These are phyloP conservation scores for Hypomecis punctinalis DNA, from an alignment of 2,888 invertebrate genomes.

Conservation along the genomic window DNA sequence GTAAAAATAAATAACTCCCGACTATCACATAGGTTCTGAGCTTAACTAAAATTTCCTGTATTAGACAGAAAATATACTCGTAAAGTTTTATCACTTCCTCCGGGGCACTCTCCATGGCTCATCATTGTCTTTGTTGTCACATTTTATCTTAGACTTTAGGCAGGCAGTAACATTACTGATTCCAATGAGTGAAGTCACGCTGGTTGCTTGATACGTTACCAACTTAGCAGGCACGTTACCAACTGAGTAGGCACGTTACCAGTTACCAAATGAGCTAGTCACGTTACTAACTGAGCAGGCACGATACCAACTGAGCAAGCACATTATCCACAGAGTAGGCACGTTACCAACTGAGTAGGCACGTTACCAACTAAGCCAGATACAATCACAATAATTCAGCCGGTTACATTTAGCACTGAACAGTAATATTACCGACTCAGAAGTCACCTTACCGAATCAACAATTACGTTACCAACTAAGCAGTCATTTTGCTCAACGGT, in stretches of 20 bases:
- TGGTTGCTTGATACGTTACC: no score
- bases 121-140: background rate
- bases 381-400: no score
- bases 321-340: background rate
- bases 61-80: background rate
- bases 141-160: no score
- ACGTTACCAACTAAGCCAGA: background rate
- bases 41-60: conserved; percentile 1
- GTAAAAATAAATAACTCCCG: conserved; percentile 13
- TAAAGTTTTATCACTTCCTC: conserved; percentile 2
- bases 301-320: background rate
- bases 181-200: background rate
- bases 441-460: no score
- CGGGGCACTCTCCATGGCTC: background rate
- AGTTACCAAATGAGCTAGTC: background rate
- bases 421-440: background rate
- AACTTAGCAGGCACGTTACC: background rate
- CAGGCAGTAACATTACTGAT: background rate
- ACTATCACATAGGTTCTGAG: conserved; percentile 15
- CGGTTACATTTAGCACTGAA: no score
- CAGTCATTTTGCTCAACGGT: no score
- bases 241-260: no score
- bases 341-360: background rate
- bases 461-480: no score
- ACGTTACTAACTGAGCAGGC: background rate